Percentiles rank a stretch among this genome's conserved stretches.
Evolutionary conservation across 35 echinoderm and acorn worm genomes (phyloP).

Genomic region (Antedon bifida): DNA sequence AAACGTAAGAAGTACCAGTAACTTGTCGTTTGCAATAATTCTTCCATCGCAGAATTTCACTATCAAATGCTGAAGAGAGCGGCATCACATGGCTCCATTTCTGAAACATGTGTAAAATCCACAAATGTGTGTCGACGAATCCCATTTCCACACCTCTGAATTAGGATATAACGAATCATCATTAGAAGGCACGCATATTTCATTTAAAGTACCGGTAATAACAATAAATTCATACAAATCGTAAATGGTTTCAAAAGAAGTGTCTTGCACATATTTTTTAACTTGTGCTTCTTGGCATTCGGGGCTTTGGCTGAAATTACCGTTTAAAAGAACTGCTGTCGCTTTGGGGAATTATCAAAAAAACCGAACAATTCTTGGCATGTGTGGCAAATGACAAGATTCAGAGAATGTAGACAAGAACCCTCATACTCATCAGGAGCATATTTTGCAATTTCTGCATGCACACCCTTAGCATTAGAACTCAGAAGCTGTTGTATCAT

Average conservation of each 20-base stretch:
- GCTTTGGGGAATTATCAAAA: conserved; percentile 9
- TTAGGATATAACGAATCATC: no score
- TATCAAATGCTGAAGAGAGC: no score
- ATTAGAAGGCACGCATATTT: no score
- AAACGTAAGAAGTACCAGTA: neutral
- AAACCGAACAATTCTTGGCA: conserved; percentile 21
- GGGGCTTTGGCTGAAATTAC: neutral
- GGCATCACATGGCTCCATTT: conserved; percentile 5
- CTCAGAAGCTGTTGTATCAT: neutral
- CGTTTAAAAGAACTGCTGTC: conserved; percentile 11
- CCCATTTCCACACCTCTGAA: no score
- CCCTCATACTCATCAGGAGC: no score
- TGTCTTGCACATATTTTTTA: conserved; percentile 33
- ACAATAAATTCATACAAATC: no score
- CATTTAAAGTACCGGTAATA: no score
- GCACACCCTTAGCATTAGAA: no score
- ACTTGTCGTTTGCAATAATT: conserved; percentile 2
- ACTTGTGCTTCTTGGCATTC: conserved; percentile 13
- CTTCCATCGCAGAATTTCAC: neutral
- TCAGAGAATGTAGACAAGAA: no score
- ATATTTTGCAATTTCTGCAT: no score
- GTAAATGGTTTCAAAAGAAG: no score
- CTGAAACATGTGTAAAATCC: neutral
- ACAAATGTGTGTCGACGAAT: neutral
- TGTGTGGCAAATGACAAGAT: neutral